Base-by-base conservation (phyloP, 2,113 vertebrate genomes). In the Pleuronectes platessa region DNA sequence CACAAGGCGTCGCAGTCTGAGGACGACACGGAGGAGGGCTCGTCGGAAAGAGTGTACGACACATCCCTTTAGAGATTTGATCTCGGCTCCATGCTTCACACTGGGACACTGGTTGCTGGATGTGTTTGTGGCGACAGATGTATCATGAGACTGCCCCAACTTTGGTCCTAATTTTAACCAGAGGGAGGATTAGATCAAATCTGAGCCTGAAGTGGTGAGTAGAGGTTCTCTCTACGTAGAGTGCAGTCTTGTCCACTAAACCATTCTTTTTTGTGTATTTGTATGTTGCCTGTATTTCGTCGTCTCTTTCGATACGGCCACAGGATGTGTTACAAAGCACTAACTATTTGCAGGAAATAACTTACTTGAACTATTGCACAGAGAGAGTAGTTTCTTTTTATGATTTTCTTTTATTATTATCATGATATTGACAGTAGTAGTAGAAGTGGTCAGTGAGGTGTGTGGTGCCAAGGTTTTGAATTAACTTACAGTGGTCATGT, bases 1-100 rank as follows among this genome's bases (percentile, higher is more conserved):
- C 94, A 97, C 89, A 97, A 95, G 89, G 83, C 94, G 64, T 91
- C 86, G 0, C 95, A 96, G 78, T 97, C 95, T 2, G 96, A 98
- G 85, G 96, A 96, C 55, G 96, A 97, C 82, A 82, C 72, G 17
- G 96, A 96, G 81, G 96, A 96, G 42, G 94, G 94, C 23, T 95
- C 93, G 35, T 86, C 93, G 4, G 96, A 96, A 61, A 97, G 95
- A 71, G 95, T 95, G 27, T 97, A 96, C 81, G 95, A 98, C 92
- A 98, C 97, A 10, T 92, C 95, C 72, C 96, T 99, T 81, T 99
- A 96, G 94, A 74, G 75, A 55, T 87, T 77, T 31, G 70, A 27
- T 63, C 67, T 61, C 0, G 8, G 6, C 49, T n/a, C 68, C 71
- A 64, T 58, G 64, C 68, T 68, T 71, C 75, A 70, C 59, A 71